Percentiles rank a stretch among this genome's conserved stretches.
Evolutionary conservation across 2,797 vertebrate species (phyloP).

Genomic region (Pseudocheirus occidentalis): DNA sequence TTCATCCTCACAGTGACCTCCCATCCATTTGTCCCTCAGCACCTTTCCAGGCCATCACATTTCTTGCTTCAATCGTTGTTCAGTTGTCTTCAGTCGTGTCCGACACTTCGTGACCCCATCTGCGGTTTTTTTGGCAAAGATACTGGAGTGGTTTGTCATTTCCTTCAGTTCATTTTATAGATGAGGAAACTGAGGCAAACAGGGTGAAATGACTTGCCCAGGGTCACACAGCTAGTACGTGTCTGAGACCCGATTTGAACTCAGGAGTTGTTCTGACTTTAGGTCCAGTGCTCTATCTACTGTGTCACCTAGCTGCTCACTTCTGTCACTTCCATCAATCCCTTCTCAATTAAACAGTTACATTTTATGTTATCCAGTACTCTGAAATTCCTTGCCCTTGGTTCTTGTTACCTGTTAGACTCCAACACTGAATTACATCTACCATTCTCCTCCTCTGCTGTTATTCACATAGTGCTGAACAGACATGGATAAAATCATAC

Average conservation of each 20-base stretch:
- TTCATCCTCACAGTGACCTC: background rate
- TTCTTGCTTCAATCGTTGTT: background rate
- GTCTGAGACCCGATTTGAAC: background rate
- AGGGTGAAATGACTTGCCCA: background rate
- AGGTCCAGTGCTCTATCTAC: background rate
- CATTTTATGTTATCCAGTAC: background rate
- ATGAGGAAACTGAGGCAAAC: background rate
- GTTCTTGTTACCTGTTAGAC: background rate
- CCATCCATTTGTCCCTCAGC: background rate
- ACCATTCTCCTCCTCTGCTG: background rate
- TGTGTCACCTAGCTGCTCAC: background rate
- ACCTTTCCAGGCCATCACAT: background rate
- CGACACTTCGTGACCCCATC: background rate
- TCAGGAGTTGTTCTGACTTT: background rate
- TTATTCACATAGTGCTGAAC: background rate
- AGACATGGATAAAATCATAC: background rate
- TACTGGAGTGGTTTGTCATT: background rate
- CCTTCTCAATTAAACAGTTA: background rate
- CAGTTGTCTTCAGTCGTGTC: background rate
- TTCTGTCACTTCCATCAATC: background rate
- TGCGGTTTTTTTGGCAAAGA: background rate
- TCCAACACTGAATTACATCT: background rate
- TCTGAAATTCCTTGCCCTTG: background rate
- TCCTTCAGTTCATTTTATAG: background rate
- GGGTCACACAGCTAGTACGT: too few species aligned